phyloP scores from a whole-genome alignment of 2,113 vertebrate genomes.

The Sterna hirundo region DNA sequence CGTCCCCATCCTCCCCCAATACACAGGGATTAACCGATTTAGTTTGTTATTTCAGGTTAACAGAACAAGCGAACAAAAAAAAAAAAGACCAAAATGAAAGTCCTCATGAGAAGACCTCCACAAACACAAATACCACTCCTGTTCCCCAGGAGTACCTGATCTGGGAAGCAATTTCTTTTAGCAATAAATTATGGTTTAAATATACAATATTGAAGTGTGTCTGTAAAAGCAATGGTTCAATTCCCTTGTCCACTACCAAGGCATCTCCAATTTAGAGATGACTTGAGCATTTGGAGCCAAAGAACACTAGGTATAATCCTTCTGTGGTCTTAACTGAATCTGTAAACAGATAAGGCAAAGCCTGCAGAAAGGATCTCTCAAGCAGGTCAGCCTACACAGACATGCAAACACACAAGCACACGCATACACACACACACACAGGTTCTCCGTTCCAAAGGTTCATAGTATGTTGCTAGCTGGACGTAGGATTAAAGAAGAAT shows the following conservation, averaged over 20 bases:
- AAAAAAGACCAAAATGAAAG: background rate
- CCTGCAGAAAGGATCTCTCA: background rate
- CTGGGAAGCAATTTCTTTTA: background rate
- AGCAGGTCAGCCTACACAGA: background rate
- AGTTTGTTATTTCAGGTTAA: background rate
- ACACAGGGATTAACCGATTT: background rate
- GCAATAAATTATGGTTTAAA: background rate
- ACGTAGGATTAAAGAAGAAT: constrained; percentile 12
- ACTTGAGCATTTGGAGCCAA: background rate
- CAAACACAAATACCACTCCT: background rate
- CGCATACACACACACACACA: background rate
- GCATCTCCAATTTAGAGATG: background rate
- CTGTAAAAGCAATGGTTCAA: background rate
- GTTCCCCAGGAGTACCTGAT: background rate
- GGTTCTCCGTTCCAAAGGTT: background rate
- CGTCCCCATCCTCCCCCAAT: background rate
- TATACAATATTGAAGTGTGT: background rate
- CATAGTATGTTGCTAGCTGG: background rate
- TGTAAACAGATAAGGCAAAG: background rate
- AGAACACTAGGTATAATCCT: background rate
- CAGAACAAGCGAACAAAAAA: background rate
- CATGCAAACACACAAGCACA: background rate
- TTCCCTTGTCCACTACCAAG: background rate
- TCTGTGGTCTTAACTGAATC: background rate
- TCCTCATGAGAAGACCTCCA: background rate